Percentiles rank a stretch among this genome's conserved stretches.
phyloP scores from a whole-genome alignment of 1,140 invertebrate species.

The Heliconius himera region DNA sequence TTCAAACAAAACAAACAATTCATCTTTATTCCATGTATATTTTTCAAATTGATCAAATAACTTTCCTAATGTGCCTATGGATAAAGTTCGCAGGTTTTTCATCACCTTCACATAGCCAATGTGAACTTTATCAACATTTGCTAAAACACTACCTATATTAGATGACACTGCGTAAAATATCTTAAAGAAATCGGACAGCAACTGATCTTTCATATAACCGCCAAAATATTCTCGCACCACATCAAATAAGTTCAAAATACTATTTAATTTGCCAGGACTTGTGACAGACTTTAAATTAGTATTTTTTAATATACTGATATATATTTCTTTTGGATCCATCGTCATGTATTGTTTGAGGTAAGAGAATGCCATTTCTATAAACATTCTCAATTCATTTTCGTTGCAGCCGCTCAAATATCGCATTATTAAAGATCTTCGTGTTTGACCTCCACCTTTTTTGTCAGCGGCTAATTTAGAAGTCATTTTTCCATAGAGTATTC shows the following conservation, averaged over 20 bases:
- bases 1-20: slow-evolving; percentile 90
- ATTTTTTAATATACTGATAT: slow-evolving; percentile 71
- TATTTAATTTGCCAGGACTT: slow-evolving; percentile 88
- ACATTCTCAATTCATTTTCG: slow-evolving; percentile 89
- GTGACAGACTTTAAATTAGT: slow-evolving; percentile 84
- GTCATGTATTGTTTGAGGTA: slow-evolving; percentile 85
- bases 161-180: slow-evolving; percentile 87
- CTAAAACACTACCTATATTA: slow-evolving; percentile 84
- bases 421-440: slow-evolving; percentile 89
- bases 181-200: slow-evolving; percentile 87
- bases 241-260: slow-evolving; percentile 89
- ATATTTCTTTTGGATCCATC: slow-evolving; percentile 75
- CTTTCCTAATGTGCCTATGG: slow-evolving; percentile 84
- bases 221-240: slow-evolving; percentile 94
- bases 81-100: slow-evolving; percentile 85
- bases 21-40: slow-evolving; percentile 86
- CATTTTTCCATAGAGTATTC: slow-evolving; percentile 96
- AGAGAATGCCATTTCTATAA: slow-evolving; percentile 92
- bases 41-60: slow-evolving; percentile 92
- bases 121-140: slow-evolving; percentile 81
- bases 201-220: slow-evolving; percentile 85
- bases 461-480: slow-evolving; percentile 88
- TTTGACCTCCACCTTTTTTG: slow-evolving; percentile 86
- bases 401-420: slow-evolving; percentile 92
- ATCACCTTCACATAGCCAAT: slow-evolving; percentile 85